Base-by-base conservation (phyloP, 2,888 invertebrate genomes). In the Clunio marinus region DNA sequence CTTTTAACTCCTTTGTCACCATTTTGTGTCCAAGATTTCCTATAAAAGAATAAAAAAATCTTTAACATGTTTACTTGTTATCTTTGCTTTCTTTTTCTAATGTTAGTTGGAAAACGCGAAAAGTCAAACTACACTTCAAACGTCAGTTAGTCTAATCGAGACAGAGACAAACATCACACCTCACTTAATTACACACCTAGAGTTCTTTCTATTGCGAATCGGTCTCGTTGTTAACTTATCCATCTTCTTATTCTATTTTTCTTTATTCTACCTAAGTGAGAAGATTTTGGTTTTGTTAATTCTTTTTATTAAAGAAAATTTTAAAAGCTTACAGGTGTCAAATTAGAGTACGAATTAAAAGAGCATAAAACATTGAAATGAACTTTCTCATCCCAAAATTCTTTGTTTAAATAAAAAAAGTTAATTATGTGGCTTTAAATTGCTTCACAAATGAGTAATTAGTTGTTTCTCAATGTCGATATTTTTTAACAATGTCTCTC, bases 1-100 rank as follows among this genome's bases (percentile, higher is more conserved):
- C 88, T 81, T 75, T 89, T 89, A 63, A 86, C 83, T 32, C 75
- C 75, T 69, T 75, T 75, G 68, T 76, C 73, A 35, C 73, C 76
- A 46, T 63, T 63, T 28, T 66, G 66, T 4, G 66, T 35, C 66
- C 66, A 66, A 8, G 66, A 55, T 25, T 66, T 66, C 25, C 66
- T 66, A n/a, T n/a, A n/a, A n/a, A n/a, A n/a, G n/a, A n/a, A 35
- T 1, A 17, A 66, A 66, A 66, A 5, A 46, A 45, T 45, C 1
- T n/a, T n/a, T n/a, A n/a, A n/a, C n/a, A n/a, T n/a, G n/a, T n/a
- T n/a, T n/a, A n/a, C n/a, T n/a, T n/a, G n/a, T n/a, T n/a, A n/a
- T n/a, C n/a, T n/a, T n/a, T n/a, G n/a, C n/a, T n/a, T n/a, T 27
- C 8, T 24, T 1, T 28, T 28, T 32, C 20, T 10, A 1, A 28